A percentile compares a stretch with the other conserved stretches of the same genome.
Evolutionary conservation across 2,888 invertebrate species (phyloP).

Genomic region (Esperia sulphurella): DNA sequence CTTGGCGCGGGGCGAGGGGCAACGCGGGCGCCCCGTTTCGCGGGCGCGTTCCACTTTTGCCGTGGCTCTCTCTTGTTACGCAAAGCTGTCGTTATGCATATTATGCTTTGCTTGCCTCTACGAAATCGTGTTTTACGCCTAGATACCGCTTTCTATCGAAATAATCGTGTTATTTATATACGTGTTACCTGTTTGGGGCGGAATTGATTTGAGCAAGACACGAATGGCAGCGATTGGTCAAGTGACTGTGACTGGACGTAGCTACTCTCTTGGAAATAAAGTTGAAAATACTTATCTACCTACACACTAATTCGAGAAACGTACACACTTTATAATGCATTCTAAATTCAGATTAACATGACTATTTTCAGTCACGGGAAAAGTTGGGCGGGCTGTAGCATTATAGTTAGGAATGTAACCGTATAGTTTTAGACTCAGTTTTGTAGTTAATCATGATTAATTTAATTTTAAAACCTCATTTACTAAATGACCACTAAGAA

Average conservation of each 20-base stretch:
- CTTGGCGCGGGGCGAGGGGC: conserved; percentile 55
- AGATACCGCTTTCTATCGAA: conserved; percentile 61
- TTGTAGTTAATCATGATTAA: too few species aligned
- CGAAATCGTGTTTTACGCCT: conserved; percentile 56
- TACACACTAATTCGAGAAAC: too few species aligned
- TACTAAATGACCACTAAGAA: too few species aligned
- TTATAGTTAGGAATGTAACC: too few species aligned
- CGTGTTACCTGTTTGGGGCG: neutral
- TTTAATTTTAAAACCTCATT: too few species aligned
- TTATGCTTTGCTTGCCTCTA: conserved; percentile 66
- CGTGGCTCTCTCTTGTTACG: conserved; percentile 74
- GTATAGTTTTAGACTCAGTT: too few species aligned
- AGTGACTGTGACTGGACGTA: neutral
- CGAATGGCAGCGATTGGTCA: neutral
- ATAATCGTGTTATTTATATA: conserved; percentile 34
- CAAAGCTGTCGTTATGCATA: conserved; percentile 75
- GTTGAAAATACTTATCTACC: too few species aligned
- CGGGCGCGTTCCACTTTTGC: conserved; percentile 71
- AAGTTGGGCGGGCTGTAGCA: too few species aligned
- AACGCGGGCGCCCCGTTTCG: conserved; percentile 55
- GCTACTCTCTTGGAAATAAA: too few species aligned
- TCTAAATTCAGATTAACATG: too few species aligned
- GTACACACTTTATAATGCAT: too few species aligned
- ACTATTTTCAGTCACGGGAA: too few species aligned
- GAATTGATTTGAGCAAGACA: conserved; percentile 1